Conservation (phyloP, 2,113 vertebrate genomes). For the Xenotilapia flavipinnis region DNA sequence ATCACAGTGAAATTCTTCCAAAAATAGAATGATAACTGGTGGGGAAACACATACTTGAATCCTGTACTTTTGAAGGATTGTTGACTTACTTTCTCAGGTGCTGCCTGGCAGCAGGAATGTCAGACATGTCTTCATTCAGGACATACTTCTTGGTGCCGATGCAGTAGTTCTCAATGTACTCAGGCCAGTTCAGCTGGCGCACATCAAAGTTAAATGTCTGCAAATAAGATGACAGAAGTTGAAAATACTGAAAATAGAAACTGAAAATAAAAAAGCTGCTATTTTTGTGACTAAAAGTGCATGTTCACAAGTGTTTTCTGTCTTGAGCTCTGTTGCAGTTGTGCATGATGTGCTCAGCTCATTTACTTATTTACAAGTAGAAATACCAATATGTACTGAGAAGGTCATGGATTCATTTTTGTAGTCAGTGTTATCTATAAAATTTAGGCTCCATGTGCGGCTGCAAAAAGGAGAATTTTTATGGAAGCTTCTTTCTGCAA, state of each 20-base stretch:
- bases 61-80: not conserved
- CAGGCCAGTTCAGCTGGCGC: slow-evolving; percentile 89
- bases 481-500: not conserved
- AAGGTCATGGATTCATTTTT: not conserved
- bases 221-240: not conserved
- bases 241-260: not conserved
- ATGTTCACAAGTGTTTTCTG: not conserved
- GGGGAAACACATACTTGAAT: not conserved
- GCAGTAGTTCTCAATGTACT: slow-evolving; percentile 93
- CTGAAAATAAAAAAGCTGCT: not conserved
- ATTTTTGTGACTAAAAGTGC: not conserved
- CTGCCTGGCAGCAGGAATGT: slow-evolving; percentile 86
- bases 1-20: not conserved
- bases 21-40: not conserved
- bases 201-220: slow-evolving; percentile 93
- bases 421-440: not conserved
- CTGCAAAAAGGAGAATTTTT: not conserved
- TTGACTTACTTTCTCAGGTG: slow-evolving; percentile 84
- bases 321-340: not conserved
- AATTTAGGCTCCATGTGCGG: not conserved
- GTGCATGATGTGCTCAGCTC: not conserved
- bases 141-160: slow-evolving; percentile 93
- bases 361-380: not conserved
- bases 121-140: slow-evolving; percentile 93
- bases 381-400: not conserved